Conservation (phyloP, 2,113 vertebrate species). For the Gavia stellata region DNA sequence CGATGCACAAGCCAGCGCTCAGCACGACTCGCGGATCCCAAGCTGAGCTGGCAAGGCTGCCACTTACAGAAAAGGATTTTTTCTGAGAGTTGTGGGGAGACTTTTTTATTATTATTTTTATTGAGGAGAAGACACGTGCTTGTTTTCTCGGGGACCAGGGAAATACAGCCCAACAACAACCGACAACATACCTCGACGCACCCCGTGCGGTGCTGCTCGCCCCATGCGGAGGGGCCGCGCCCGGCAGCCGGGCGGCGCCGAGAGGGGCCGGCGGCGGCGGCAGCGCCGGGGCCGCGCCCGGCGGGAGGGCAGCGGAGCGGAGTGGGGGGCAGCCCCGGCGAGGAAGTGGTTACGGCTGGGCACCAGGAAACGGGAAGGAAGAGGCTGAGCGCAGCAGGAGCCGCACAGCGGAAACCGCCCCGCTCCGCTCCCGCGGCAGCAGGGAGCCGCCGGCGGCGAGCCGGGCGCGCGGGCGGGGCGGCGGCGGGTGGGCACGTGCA, state of each 20-base stretch:
- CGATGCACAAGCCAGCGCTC: slow-evolving; percentile 12
- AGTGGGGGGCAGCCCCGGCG: neutral
- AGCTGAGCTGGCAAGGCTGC: slow-evolving; percentile 18
- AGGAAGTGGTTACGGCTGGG: neutral
- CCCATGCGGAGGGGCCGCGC: neutral
- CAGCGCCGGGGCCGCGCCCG: neutral
- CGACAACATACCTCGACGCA: too few species aligned
- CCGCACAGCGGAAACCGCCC: neutral
- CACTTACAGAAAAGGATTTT: neutral
- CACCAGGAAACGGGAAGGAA: neutral
- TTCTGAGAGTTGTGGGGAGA: neutral
- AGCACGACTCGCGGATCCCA: neutral
- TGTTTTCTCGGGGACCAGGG: neutral
- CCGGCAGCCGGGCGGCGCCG: neutral
- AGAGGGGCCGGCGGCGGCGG: neutral
- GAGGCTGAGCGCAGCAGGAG: neutral
- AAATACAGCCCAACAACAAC: neutral
- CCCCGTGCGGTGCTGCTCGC: neutral
- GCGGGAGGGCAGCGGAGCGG: too few species aligned
- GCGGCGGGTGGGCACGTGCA: neutral
- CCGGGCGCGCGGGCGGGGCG: neutral
- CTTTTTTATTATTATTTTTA: neutral
- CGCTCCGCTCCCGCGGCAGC: neutral
- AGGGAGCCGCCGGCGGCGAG: neutral
- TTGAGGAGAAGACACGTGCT: neutral